Evolutionary conservation across 2,888 invertebrate species (phyloP).

Genomic region (Helicoverpa assulta): DNA sequence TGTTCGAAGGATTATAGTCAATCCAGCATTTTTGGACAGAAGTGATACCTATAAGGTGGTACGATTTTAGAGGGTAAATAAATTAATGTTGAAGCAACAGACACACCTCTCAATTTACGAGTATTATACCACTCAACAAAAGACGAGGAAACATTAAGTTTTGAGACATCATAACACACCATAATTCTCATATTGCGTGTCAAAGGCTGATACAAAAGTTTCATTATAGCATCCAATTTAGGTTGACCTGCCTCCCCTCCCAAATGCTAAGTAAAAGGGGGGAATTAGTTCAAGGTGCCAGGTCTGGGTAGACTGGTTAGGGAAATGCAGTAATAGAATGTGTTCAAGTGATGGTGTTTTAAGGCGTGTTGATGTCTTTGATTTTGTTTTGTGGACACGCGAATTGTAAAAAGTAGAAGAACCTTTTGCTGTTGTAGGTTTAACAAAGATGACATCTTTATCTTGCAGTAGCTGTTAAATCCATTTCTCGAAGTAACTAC

Average conservation of each 20-base stretch:
- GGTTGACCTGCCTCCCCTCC: conserved; percentile 49
- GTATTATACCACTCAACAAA: conserved; percentile 67
- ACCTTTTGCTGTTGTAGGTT: no score
- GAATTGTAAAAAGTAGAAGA: background rate
- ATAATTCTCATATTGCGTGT: conserved; percentile 87
- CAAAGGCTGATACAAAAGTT: conserved; percentile 72
- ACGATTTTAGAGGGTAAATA: conserved; percentile 8
- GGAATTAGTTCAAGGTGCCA: conserved; percentile 31
- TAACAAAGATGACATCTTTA: background rate
- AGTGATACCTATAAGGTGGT: no score
- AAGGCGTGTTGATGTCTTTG: conserved; percentile 66
- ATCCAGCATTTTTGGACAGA: no score
- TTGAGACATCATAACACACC: conserved; percentile 74
- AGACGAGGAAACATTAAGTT: conserved; percentile 72
- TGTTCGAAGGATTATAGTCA: no score
- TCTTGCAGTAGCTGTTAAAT: no score
- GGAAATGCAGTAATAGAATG: conserved; percentile 67
- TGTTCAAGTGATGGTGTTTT: conserved; percentile 69
- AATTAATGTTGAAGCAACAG: conserved; percentile 30
- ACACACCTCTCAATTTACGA: conserved; percentile 56
- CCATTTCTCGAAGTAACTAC: no score
- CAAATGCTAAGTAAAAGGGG: conserved; percentile 8
- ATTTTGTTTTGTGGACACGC: conserved; percentile 60
- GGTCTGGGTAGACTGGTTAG: conserved; percentile 59
- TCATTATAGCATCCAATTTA: conserved; percentile 52